These are phyloP conservation scores for Trachelus iudaicus DNA, from an alignment of 2,888 invertebrate genomes.

Conservation along the genomic window DNA sequence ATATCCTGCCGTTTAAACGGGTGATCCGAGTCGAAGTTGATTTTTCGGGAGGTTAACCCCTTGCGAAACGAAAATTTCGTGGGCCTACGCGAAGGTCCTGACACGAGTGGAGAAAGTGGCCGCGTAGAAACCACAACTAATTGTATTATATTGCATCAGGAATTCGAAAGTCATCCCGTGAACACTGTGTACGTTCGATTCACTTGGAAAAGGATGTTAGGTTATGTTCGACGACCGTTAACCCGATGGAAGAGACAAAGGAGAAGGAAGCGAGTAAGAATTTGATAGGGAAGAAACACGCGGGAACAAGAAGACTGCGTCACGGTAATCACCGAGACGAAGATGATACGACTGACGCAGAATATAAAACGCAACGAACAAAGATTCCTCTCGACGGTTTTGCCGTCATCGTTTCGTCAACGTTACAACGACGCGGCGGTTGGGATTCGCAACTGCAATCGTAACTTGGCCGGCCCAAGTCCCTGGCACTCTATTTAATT, in stretches of 20 bases:
- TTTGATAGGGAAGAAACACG: background rate
- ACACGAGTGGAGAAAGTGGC: background rate
- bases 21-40: background rate
- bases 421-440: background rate
- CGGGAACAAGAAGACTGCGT: too few species aligned
- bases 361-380: background rate
- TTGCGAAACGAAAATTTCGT: background rate
- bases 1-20: background rate
- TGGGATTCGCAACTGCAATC: background rate
- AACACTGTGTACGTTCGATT: background rate
- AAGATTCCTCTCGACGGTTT: background rate
- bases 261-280: background rate
- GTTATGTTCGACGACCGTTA: background rate
- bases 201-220: background rate
- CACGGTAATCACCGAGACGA: background rate
- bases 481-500: constrained; percentile 1
- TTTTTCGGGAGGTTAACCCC: background rate
- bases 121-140: background rate
- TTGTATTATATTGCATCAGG: background rate
- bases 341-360: background rate
- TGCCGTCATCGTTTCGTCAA: background rate
- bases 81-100: background rate
- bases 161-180: background rate
- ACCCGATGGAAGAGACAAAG: background rate
- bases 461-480: background rate